phyloP scores from a whole-genome alignment of 2,797 vertebrate species.

The Presbytis comata region DNA sequence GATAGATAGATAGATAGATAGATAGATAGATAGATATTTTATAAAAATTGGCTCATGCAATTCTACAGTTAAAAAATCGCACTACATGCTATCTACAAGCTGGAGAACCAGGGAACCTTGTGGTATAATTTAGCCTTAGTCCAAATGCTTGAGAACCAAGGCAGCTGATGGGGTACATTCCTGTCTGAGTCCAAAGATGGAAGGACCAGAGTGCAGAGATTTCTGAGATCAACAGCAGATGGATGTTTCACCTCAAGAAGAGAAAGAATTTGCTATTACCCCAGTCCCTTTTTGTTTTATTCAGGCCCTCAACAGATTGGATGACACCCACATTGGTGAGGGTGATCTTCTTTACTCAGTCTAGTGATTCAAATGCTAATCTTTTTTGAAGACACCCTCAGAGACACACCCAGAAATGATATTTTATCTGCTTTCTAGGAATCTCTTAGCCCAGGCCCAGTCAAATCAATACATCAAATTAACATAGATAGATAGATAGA shows the following conservation, averaged over 20 bases:
- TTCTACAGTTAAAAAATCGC: background rate
- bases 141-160: background rate
- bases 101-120: background rate
- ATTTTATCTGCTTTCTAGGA: background rate
- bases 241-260: background rate
- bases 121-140: background rate
- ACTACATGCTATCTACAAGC: background rate
- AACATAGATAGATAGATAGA: background rate
- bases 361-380: background rate
- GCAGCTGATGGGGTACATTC: background rate
- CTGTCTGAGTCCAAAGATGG: background rate
- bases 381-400: background rate
- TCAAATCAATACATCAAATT: background rate
- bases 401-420: background rate
- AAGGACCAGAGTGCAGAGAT: too few species aligned
- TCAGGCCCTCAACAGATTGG: background rate
- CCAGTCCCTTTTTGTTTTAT: background rate
- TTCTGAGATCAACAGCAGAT: background rate
- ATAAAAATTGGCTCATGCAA: background rate
- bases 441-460: background rate
- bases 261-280: background rate
- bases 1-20: background rate
- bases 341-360: background rate
- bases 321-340: background rate
- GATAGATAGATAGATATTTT: background rate